Percentiles rank a stretch among this genome's conserved stretches.
These are phyloP conservation scores for Eleginops maclovinus DNA, from an alignment of 2,113 vertebrate genomes.

Conservation along the genomic window DNA sequence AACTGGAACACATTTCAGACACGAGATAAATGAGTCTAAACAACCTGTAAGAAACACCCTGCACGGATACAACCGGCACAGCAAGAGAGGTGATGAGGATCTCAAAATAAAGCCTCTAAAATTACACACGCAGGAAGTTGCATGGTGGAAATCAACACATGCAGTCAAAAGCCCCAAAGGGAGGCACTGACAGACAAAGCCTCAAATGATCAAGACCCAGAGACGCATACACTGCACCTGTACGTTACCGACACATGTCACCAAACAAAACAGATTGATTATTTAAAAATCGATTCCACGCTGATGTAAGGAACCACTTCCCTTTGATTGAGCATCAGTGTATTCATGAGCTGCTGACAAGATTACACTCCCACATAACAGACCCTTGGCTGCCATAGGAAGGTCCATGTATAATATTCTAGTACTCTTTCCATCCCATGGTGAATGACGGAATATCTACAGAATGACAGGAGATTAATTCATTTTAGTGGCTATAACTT, in stretches of 20 bases:
- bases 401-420: not conserved
- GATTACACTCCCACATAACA: not conserved
- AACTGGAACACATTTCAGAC: no score
- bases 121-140: conserved; percentile 18
- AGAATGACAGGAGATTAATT: conserved; percentile 1
- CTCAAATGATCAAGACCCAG: conserved; percentile 8
- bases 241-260: not conserved
- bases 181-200: conserved; percentile 21
- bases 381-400: not conserved
- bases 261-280: not conserved
- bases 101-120: not conserved
- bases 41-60: no score
- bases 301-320: not conserved
- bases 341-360: not conserved
- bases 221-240: not conserved
- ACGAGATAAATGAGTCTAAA: no score
- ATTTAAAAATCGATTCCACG: not conserved
- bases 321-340: not conserved
- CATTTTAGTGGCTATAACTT: not conserved
- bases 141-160: conserved; percentile 23
- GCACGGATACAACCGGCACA: no score
- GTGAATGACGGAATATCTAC: not conserved
- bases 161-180: no score
- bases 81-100: not conserved
- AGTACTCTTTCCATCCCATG: not conserved